A percentile compares a stretch with the other conserved stretches of the same genome.
Evolutionary conservation across 2,888 invertebrate species (phyloP).

Genomic region (Byasa hedistus): DNA sequence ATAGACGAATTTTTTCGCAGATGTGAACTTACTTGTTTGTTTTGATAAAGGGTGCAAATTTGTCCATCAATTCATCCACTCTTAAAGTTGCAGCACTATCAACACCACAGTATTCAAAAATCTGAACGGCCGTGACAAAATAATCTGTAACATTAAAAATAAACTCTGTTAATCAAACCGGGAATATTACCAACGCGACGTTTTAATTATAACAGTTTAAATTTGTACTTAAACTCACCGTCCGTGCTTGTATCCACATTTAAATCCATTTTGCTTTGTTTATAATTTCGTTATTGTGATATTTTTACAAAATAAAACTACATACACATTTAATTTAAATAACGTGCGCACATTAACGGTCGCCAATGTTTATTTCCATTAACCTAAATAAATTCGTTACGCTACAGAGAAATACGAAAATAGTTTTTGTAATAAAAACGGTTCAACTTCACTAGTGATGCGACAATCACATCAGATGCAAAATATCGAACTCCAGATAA

Average conservation of each 20-base stretch:
- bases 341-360: constrained; percentile 47
- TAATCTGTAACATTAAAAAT: constrained; percentile 54
- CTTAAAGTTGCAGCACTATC: constrained; percentile 57
- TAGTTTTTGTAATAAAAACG: constrained; percentile 55
- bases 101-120: constrained; percentile 70
- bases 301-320: constrained; percentile 31
- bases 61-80: constrained; percentile 68
- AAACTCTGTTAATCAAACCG: constrained; percentile 42
- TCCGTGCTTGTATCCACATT: constrained; percentile 58
- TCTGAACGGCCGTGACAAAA: constrained; percentile 66
- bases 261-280: constrained; percentile 55
- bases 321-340: constrained; percentile 39
- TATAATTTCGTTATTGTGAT: constrained; percentile 31
- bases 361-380: constrained; percentile 59
- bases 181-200: constrained; percentile 61
- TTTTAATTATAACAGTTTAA: constrained; percentile 48
- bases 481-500: neutral
- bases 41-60: constrained; percentile 68
- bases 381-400: constrained; percentile 58
- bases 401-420: constrained; percentile 54
- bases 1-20: neutral
- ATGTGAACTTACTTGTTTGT: constrained; percentile 64
- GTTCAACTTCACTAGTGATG: constrained; percentile 43
- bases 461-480: constrained; percentile 5
- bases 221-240: constrained; percentile 51